These are phyloP conservation scores for Tetragnatha montana DNA, from an alignment of 2,888 invertebrate genomes.

Conservation along the genomic window DNA sequence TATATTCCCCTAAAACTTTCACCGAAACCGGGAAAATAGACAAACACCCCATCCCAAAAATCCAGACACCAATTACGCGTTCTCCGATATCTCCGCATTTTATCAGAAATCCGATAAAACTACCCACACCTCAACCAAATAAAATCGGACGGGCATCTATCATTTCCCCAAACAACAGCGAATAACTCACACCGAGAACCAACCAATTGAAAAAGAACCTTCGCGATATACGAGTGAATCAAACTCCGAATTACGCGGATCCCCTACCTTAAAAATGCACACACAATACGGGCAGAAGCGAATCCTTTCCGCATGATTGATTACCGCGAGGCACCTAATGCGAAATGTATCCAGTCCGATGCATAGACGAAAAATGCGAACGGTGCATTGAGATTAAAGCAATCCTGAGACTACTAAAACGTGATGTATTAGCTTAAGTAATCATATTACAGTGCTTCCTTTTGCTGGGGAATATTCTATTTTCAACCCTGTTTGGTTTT, in stretches of 20 bases:
- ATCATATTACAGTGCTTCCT: slow-evolving; percentile 1
- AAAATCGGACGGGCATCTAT: not conserved
- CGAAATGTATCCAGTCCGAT: not conserved
- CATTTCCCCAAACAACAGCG: not conserved
- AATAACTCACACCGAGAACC: not conserved
- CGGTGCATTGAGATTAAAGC: not conserved
- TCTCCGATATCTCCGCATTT: not conserved
- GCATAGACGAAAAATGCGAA: not conserved
- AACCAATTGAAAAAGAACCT: not conserved
- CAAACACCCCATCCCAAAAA: not conserved
- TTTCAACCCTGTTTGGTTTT: not conserved
- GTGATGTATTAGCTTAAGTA: slow-evolving; percentile 9
- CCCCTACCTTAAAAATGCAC: not conserved
- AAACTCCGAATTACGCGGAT: not conserved
- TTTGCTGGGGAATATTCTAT: not conserved
- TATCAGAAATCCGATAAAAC: not conserved
- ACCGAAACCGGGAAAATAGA: no score
- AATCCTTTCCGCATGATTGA: not conserved
- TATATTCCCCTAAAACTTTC: no score
- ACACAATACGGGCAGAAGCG: not conserved
- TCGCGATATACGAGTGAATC: not conserved
- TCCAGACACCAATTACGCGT: not conserved
- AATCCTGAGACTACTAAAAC: not conserved
- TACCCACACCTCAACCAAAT: not conserved
- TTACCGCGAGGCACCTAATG: not conserved